Conservation (phyloP, 2,113 vertebrate genomes). For the Myrmophylax atrothorax region DNA sequence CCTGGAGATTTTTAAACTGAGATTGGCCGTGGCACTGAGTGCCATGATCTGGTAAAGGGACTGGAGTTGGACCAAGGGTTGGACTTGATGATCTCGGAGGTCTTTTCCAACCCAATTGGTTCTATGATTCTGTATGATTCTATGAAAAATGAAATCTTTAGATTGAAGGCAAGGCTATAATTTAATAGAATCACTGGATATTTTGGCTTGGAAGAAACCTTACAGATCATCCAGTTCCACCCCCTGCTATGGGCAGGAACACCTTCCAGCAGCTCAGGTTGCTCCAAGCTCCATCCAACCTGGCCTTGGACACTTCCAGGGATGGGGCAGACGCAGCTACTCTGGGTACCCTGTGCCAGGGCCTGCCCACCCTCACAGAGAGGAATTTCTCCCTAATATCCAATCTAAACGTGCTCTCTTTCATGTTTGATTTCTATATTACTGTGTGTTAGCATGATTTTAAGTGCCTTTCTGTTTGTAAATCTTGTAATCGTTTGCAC, state of each 20-base stretch:
- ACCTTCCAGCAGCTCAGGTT: background rate
- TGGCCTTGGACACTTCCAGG: background rate
- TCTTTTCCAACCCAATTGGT: too few relatives aligned
- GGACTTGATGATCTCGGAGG: too few relatives aligned
- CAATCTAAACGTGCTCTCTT: background rate
- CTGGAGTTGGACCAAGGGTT: too few relatives aligned
- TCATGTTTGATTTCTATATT: background rate
- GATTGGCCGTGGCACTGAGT: too few relatives aligned
- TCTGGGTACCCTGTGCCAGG: background rate
- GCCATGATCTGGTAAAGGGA: too few relatives aligned
- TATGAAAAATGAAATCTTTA: too few relatives aligned
- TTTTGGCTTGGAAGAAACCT: background rate
- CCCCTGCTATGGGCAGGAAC: background rate
- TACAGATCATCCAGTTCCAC: rapidly evolving
- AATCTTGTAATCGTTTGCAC: background rate
- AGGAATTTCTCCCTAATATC: background rate
- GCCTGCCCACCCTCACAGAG: background rate
- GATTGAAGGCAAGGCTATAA: background rate
- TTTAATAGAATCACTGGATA: background rate
- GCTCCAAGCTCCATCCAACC: background rate
- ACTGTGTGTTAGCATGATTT: background rate
- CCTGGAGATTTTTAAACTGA: too few relatives aligned
- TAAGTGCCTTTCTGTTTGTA: background rate
- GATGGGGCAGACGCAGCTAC: background rate
- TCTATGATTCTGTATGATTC: too few relatives aligned